Evolutionary conservation across 2,113 vertebrate genomes (phyloP), one percentile per base, ranked within the genome.

Genomic region (Gobius niger): DNA sequence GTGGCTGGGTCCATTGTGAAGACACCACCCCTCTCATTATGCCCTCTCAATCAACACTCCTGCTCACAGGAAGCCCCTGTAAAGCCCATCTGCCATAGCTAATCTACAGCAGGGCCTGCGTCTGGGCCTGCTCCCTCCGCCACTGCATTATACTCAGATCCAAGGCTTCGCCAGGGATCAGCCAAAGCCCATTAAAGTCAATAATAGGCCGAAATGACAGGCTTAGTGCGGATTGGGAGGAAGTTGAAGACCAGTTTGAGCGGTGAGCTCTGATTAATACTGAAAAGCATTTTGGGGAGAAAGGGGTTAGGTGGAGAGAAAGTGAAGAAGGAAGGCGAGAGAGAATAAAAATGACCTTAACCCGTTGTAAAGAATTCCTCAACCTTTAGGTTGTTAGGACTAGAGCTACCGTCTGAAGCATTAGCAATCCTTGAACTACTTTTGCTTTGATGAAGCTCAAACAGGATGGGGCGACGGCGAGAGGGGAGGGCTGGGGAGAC

Each of bases 201-300:
- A 99, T 99, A 99, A 99, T 98, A 97, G 97, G 92, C 95, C 97
- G 96, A 98, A 98, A 99, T 98, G 96, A 99, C 98, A 98, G 96
- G 98, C 96, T 99, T 99, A 99, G 95, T 91, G 89, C 91, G 95
- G 95, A 98, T 98, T 96, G 96, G 96, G 92, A 98, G 96, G 95
- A 99, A 98, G 97, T 96, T 96, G 96, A 98, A 98, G 96, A 96
- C 95, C 95, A 96, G 95, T 97, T 95, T 96, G 95, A 98, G 95
- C 95, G 90, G 94, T 91, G 94, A 96, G 95, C 95, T 96, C 95
- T 98, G 96, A 99, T 98, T 98, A 98, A 98, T 97, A 97, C 95
- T 99, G 96, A 96, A 96, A 96, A 96, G 95, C 96, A 95, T 96
- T 96, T 93, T 95, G 92, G 93, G 74, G 79, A 61, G 64, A 47